A percentile compares a stretch with the other conserved stretches of the same genome.
Evolutionary conservation across 1,140 invertebrate species (phyloP).

Genomic region (Ceratina calcarata): DNA sequence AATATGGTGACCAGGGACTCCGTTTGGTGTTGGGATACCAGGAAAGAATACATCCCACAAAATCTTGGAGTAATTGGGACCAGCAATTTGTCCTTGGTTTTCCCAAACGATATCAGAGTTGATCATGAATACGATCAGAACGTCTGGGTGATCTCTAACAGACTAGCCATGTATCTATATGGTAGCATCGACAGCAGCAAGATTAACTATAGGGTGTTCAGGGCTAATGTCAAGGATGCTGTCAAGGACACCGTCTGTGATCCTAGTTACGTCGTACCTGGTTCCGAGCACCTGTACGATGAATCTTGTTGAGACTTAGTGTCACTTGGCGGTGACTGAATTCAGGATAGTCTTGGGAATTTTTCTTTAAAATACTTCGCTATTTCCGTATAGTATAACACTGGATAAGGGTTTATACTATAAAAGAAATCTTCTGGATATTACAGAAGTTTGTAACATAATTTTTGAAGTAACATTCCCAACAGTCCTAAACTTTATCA

Average conservation of each 20-base stretch:
- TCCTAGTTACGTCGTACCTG: constrained; percentile 77
- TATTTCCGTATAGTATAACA: too few species aligned
- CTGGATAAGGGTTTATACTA: too few species aligned
- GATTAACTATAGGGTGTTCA: constrained; percentile 87
- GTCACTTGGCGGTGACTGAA: background rate
- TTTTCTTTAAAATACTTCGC: too few species aligned
- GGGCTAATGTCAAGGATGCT: constrained; percentile 82
- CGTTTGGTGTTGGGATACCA: constrained; percentile 90
- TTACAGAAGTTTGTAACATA: too few species aligned
- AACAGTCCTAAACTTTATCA: too few species aligned
- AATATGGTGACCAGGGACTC: constrained; percentile 87
- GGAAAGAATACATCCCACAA: constrained; percentile 84
- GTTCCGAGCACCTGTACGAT: constrained; percentile 69
- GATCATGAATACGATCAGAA: constrained; percentile 84
- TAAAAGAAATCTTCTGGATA: too few species aligned
- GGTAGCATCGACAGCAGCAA: constrained; percentile 83
- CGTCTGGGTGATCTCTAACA: constrained; percentile 88
- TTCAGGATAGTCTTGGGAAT: background rate
- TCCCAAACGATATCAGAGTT: constrained; percentile 89
- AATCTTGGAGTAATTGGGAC: constrained; percentile 84
- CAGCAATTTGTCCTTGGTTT: constrained; percentile 83
- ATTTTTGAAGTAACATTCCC: too few species aligned
- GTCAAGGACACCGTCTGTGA: constrained; percentile 86
- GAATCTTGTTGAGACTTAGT: constrained; percentile 69
- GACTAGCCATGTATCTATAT: constrained; percentile 88